phyloP scores from a whole-genome alignment of 1,140 invertebrate species.

The Bombus picipes region DNA sequence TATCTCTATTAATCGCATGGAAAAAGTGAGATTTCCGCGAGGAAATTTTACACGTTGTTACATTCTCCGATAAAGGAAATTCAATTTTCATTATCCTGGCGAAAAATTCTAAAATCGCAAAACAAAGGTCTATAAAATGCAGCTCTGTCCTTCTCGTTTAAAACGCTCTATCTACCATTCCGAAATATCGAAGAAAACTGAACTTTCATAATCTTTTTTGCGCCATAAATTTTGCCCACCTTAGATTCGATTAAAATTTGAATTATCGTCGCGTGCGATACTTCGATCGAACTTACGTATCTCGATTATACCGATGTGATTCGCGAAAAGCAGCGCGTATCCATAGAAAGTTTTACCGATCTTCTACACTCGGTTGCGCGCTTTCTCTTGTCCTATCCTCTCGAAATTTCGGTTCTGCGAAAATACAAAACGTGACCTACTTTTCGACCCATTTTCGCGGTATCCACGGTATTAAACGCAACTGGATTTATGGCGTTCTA shows the following conservation, averaged over 20 bases:
- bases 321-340: not conserved
- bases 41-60: not conserved
- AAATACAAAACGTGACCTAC: not conserved
- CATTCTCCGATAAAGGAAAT: not conserved
- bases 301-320: too few relatives aligned
- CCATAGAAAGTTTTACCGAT: not conserved
- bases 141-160: too few relatives aligned
- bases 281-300: too few relatives aligned
- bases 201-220: too few relatives aligned
- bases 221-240: too few relatives aligned
- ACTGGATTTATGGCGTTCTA: constrained; percentile 6
- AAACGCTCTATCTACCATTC: too few relatives aligned
- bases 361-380: not conserved
- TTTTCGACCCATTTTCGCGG: not conserved
- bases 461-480: not conserved
- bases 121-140: too few relatives aligned
- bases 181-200: too few relatives aligned
- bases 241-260: too few relatives aligned
- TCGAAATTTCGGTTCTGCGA: not conserved
- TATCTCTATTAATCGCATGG: not conserved
- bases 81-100: not conserved
- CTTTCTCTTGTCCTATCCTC: not conserved
- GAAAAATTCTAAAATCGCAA: not conserved
- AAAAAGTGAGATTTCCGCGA: not conserved
- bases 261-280: too few relatives aligned